Conservation (phyloP, 2,888 invertebrate genomes). For the Colletes collaris region DNA sequence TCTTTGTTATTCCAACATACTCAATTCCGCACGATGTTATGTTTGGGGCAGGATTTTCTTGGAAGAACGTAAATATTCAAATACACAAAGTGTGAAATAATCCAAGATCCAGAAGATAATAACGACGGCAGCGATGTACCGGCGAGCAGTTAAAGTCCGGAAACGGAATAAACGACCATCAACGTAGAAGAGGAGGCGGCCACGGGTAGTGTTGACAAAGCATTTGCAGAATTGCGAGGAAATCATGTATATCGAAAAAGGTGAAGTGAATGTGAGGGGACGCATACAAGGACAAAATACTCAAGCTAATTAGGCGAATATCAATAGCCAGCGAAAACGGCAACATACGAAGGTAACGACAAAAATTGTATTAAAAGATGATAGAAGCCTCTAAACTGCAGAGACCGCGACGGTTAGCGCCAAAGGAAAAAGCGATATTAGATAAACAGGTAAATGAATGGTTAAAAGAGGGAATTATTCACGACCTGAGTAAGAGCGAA, state of each 20-base stretch:
- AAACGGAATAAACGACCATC: no score
- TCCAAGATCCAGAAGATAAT: no score
- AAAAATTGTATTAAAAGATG: background rate
- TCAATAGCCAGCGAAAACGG: background rate
- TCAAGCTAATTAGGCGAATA: background rate
- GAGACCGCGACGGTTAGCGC: conserved; percentile 7
- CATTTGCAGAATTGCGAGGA: no score
- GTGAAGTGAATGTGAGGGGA: background rate
- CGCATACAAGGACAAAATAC: background rate
- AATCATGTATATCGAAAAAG: background rate
- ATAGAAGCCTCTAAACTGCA: background rate
- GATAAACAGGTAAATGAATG: background rate
- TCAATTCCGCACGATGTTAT: background rate
- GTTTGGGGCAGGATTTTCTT: background rate
- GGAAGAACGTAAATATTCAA: background rate
- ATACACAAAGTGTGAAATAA: background rate
- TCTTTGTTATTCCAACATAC: background rate
- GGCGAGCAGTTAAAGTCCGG: no score
- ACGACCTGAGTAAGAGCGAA: no score
- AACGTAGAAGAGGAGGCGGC: no score
- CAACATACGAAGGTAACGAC: no score
- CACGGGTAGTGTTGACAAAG: no score
- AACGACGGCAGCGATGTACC: no score
- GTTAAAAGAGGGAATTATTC: conserved; percentile 27
- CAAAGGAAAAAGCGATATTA: conserved; percentile 3